Conservation (phyloP, 23 tunicate genomes). For the Styela clava region DNA sequence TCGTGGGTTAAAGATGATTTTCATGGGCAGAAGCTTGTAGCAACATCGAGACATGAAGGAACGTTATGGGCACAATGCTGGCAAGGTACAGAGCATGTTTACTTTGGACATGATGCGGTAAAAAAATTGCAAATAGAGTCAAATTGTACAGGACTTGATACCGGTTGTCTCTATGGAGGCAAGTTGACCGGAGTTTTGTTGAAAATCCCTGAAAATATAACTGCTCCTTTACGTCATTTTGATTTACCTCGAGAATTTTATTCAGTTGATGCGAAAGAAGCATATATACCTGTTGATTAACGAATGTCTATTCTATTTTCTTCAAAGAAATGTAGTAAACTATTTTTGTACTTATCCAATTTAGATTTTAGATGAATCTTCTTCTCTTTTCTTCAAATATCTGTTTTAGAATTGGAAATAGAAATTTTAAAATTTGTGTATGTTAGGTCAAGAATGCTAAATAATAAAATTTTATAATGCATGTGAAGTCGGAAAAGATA, state of each 20-base stretch:
- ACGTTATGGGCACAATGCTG: constrained; percentile 63
- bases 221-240: neutral
- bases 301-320: no score
- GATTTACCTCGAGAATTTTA: constrained; percentile 13
- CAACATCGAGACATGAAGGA: constrained; percentile 45
- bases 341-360: no score
- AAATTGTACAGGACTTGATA: constrained; percentile 77
- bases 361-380: no score
- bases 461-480: no score
- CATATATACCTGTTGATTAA: constrained; percentile 25
- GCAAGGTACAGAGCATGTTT: constrained; percentile 79
- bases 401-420: no score
- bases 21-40: constrained; percentile 32
- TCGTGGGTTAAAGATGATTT: constrained; percentile 40
- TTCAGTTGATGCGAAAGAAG: constrained; percentile 5
- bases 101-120: constrained; percentile 91
- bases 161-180: constrained; percentile 93
- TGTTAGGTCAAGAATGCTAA: no score
- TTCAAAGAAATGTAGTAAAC: no score
- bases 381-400: no score
- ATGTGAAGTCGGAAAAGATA: no score
- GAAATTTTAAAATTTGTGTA: no score
- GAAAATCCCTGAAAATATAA: neutral
- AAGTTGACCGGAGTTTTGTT: constrained; percentile 62
- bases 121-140: constrained; percentile 43